Percentiles rank a stretch among this genome's conserved stretches.
Evolutionary conservation across 2,113 vertebrate species (phyloP).

Genomic region (Tetraodon nigroviridis): DNA sequence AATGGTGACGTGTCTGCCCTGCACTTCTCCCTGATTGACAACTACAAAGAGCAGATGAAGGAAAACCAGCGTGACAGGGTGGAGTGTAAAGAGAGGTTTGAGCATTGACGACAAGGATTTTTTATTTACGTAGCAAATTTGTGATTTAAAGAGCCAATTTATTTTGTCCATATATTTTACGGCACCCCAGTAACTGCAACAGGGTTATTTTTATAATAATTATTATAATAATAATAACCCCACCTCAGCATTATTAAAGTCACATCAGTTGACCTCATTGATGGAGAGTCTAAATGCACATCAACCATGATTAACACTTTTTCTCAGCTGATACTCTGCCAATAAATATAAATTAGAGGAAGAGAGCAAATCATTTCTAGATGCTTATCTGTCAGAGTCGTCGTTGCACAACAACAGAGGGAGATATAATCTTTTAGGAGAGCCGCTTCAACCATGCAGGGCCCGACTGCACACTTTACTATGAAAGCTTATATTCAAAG

Average conservation of each 20-base stretch:
- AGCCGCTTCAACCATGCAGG: slow-evolving; percentile 12
- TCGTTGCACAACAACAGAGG: slow-evolving; percentile 24
- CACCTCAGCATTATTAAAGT: too few species aligned
- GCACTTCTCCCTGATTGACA: slow-evolving; percentile 55
- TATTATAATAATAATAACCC: too few species aligned
- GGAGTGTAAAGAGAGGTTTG: slow-evolving; percentile 4
- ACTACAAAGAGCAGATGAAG: slow-evolving; percentile 18
- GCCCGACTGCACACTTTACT: slow-evolving; percentile 12
- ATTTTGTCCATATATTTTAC: too few species aligned
- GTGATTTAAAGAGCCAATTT: too few species aligned
- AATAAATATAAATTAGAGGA: slow-evolving; percentile 32
- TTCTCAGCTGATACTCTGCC: background rate
- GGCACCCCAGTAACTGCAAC: too few species aligned
- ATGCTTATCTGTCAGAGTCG: slow-evolving; percentile 24
- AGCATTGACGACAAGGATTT: background rate
- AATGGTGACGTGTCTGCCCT: slow-evolving; percentile 36
- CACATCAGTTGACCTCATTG: slow-evolving; percentile 2
- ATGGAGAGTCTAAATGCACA: too few species aligned
- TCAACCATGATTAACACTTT: too few species aligned
- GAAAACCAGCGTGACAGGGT: background rate
- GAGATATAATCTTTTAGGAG: slow-evolving; percentile 43
- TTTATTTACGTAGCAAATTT: background rate
- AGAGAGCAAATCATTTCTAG: slow-evolving; percentile 44
- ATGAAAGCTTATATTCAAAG: slow-evolving; percentile 5
- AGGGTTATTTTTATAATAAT: too few species aligned